Percentiles rank a stretch among this genome's conserved stretches.
Conservation (phyloP, 2,888 invertebrate species). For the Cremastinae sp. region DNA sequence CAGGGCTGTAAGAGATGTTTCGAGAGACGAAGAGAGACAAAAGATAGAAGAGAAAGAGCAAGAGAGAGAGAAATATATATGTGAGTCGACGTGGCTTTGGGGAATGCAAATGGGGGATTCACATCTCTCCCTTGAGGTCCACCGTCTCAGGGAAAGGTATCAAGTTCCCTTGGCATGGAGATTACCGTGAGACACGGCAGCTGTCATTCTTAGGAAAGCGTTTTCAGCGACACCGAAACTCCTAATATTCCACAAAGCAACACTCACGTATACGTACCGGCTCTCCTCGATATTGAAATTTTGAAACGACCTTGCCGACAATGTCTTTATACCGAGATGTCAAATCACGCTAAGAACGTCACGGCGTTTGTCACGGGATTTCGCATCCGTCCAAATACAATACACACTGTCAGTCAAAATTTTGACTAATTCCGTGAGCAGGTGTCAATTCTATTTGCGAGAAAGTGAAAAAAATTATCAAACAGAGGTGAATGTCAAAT, state of each 20-base stretch:
- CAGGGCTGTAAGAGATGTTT: slow-evolving; percentile 15
- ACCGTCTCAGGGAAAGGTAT: slow-evolving; percentile 44
- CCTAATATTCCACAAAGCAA: slow-evolving; percentile 16
- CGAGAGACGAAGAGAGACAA: slow-evolving; percentile 7
- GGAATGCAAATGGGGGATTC: slow-evolving; percentile 63
- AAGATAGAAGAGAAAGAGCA: slow-evolving; percentile 10
- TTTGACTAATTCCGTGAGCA: no score
- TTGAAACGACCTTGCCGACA: not conserved
- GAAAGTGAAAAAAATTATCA: no score
- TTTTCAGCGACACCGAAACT: slow-evolving; percentile 44
- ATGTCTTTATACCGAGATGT: not conserved
- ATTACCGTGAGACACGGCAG: slow-evolving; percentile 67
- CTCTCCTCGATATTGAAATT: not conserved
- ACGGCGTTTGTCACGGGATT: not conserved
- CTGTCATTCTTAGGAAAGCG: slow-evolving; percentile 62
- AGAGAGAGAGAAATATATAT: slow-evolving; percentile 3
- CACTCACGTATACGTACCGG: slow-evolving; percentile 1
- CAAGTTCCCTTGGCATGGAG: slow-evolving; percentile 62
- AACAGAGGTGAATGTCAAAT: no score
- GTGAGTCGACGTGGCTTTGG: slow-evolving; percentile 46
- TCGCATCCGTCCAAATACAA: not conserved
- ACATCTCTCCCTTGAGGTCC: slow-evolving; percentile 51
- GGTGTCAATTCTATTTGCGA: no score
- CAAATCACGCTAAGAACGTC: slow-evolving; percentile 1
- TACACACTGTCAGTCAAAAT: not conserved